Conservation (phyloP, 2,113 vertebrate species). For the Actenoides lindsayi region DNA sequence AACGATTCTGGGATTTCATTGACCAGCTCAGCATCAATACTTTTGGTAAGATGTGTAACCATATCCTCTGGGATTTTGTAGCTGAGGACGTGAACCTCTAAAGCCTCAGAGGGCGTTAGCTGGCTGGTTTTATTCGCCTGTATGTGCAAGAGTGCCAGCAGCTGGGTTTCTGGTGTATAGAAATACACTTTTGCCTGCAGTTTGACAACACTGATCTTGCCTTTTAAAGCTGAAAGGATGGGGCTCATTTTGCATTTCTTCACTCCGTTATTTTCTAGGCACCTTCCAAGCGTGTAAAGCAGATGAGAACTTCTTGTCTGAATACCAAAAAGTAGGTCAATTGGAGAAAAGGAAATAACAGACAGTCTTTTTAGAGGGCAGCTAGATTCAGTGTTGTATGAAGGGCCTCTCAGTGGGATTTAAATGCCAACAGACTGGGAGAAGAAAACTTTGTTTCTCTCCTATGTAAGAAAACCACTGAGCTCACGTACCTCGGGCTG, state of each 20-base stretch:
- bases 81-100: neutral
- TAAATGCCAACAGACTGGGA: neutral
- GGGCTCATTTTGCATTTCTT: neutral
- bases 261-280: neutral
- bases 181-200: neutral
- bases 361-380: neutral
- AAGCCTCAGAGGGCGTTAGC: neutral
- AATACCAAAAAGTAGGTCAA: neutral
- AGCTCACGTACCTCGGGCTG: neutral
- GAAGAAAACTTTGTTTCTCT: neutral
- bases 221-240: neutral
- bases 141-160: neutral
- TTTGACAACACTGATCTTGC: neutral
- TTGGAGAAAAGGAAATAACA: neutral
- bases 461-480: neutral
- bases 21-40: constrained; percentile 97
- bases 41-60: constrained; percentile 80
- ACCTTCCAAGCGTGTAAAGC: neutral
- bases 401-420: neutral
- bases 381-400: neutral
- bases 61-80: neutral
- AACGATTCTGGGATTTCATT: constrained; percentile 98
- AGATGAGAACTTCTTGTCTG: neutral
- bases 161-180: neutral
- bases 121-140: neutral